Base-by-base conservation (phyloP, 2,113 vertebrate genomes). In the Sprattus sprattus region DNA sequence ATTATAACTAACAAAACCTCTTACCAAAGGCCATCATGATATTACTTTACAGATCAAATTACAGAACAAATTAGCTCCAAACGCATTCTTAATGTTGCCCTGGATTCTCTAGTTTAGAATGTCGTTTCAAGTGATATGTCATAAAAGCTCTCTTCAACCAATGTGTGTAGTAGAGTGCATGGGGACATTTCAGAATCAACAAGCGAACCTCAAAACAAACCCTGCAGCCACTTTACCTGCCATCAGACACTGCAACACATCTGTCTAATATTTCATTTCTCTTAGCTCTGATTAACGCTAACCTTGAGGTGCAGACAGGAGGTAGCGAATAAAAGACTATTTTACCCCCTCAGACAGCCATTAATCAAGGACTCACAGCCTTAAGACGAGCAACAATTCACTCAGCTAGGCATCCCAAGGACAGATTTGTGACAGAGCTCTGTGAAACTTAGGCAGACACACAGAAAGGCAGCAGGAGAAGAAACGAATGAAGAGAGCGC, bases 261-360 rank as follows among this genome's bases (percentile, higher is more conserved):
- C 50, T 85, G 87, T 49, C 45, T 11, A 45, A 45, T 54, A 52
- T 44, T 9, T 60, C 18, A 85, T 83, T 54, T 85, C 64, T 46
- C 39, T 82, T 47, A 45, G 39, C 39, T 47, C 20, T 22, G 81
- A 60, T 85, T 67, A 80, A 83, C 49, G 49, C 82, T 28, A 57
- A 80, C 45, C 45, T 50, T 32, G 28, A 67, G 85, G 52, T 28
- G 60, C 13, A 45, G 44, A 44, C 28, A 60, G 45, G 78, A 46
- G 28, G 47, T 45, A 47, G 20, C 49, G 20, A 20, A 82, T 39
- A 78, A 39, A 28, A 15, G 71, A 78, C 52, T 46, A 47, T 84
- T 46, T 49, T 46, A 45, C 46, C 46, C 15, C 54, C 78, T 67
- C 8, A n/a, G 49, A 46, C 50, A 18, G 49, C 47, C 39, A 52